phyloP scores from a whole-genome alignment of 2,113 vertebrate species.

The Columba janthina region DNA sequence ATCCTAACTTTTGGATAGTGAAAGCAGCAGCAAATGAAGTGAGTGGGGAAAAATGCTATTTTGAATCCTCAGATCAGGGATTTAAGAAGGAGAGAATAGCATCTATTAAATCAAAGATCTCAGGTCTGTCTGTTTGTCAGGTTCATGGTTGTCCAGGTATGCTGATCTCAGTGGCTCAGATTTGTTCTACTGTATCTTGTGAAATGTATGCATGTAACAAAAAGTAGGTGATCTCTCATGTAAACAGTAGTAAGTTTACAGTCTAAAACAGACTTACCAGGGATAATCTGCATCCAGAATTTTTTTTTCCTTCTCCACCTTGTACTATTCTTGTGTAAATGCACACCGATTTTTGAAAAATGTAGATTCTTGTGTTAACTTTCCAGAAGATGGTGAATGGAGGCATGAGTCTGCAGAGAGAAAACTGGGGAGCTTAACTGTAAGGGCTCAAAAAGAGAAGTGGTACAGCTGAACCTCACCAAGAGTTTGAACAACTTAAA shows the following conservation, averaged over 20 bases:
- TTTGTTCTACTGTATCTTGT: not conserved
- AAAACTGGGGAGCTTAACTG: fast-evolving
- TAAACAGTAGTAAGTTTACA: not conserved
- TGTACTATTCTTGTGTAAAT: not conserved
- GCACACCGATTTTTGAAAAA: not conserved
- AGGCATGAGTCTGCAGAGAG: not conserved
- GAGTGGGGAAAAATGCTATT: not conserved
- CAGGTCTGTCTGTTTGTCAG: not conserved
- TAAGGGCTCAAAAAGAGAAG: not conserved
- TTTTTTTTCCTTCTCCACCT: not conserved
- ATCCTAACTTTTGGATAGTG: not conserved
- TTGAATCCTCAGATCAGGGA: not conserved
- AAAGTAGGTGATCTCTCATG: not conserved
- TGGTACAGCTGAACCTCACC: not conserved
- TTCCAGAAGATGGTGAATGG: not conserved
- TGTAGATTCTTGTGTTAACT: not conserved
- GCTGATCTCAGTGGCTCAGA: not conserved
- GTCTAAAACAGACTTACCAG: not conserved
- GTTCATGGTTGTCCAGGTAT: not conserved
- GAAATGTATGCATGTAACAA: not conserved
- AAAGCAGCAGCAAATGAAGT: not conserved
- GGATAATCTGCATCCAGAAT: not conserved
- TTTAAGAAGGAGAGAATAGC: not conserved
- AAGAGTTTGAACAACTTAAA: not conserved
- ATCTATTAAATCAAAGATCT: not conserved